Base-by-base conservation (phyloP, 2,888 invertebrate species). In the Vannuccia rotundouncinata region DNA sequence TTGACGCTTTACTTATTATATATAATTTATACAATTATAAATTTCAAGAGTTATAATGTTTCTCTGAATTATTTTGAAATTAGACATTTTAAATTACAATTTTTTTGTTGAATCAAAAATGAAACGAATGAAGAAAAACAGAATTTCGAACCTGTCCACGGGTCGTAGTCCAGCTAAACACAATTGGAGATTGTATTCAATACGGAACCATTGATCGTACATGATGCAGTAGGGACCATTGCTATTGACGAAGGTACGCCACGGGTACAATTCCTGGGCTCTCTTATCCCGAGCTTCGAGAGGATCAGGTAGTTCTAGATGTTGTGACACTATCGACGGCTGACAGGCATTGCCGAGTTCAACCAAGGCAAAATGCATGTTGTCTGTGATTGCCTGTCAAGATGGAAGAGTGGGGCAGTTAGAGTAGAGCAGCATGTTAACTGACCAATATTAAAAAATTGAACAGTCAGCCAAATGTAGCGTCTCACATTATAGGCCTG, bases 91-190 rank as follows among this genome's bases (percentile, higher is more conserved):
- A n/a, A n/a, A n/a, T n/a, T n/a, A n/a, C n/a, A n/a, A n/a, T n/a
- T n/a, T n/a, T n/a, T n/a, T n/a, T n/a, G n/a, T n/a, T n/a, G n/a
- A n/a, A n/a, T n/a, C n/a, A n/a, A n/a, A n/a, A n/a, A n/a, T n/a
- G n/a, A n/a, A n/a, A n/a, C n/a, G n/a, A n/a, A n/a, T n/a, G n/a
- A n/a, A n/a, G n/a, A n/a, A n/a, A n/a, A n/a, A n/a, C n/a, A n/a
- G n/a, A n/a, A n/a, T n/a, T n/a, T n/a, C n/a, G n/a, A n/a, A 88
- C 87, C 85, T 86, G 84, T 88, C 87, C 0, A 87, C 86, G 79
- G 87, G 86, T 79, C 84, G 85, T 0, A 88, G 84, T 22, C 87
- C 87, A 17, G 86, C 84, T 79, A 88, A 79, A 83, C 87, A 87
- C 66, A 86, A 82, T 82, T 85, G 86, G 79, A 88, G 85, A 82